Base-by-base conservation (phyloP, 2,888 invertebrate genomes). In the Endotricha flammealis region DNA sequence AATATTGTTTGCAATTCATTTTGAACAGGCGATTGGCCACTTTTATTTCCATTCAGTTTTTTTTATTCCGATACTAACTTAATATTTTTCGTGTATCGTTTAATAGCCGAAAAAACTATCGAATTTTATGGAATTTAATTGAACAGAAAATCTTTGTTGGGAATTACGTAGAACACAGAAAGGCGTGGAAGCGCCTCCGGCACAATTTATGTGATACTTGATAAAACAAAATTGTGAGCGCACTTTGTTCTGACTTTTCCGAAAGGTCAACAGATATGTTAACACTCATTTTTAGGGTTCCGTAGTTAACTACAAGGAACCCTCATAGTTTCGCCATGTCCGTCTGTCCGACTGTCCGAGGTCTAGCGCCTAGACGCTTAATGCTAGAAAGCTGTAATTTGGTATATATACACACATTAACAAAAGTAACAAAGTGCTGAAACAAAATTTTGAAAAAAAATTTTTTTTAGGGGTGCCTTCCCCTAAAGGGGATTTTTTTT, bases 1-100 rank as follows among this genome's bases (percentile, higher is more conserved):
- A 81, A 82, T 79, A 81, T 80, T 83, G 83, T 83, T 83, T 81
- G 82, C 80, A 73, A 83, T 82, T 82, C 80, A 82, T 83, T 82
- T 78, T 73, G 66, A 71, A 78, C 82, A 74, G 63, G 67, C 75
- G 64, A 81, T 83, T 80, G 80, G 61, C 70, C 80, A 80, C 66
- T 78, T 80, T 81, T 74, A 70, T 75, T 70, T 48, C 61, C 65
- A 73, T 73, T 71, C n/a, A 20, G 8, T 20, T 20, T 68, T 65
- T 55, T 71, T 76, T 72, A 65, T 70, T 60, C 57, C 61, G 64
- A 72, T 69, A 66, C 70, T 71, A 73, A 81, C 68, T 69, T 66
- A 68, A 76, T 75, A 72, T 68, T 67, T 64, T 53, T 57, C 60
- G 52, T 56, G 58, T 49, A 49, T 56, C 55, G 58, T 55, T 57